Conservation (phyloP, 2,113 vertebrate species). For the Coptodon rendalli region DNA sequence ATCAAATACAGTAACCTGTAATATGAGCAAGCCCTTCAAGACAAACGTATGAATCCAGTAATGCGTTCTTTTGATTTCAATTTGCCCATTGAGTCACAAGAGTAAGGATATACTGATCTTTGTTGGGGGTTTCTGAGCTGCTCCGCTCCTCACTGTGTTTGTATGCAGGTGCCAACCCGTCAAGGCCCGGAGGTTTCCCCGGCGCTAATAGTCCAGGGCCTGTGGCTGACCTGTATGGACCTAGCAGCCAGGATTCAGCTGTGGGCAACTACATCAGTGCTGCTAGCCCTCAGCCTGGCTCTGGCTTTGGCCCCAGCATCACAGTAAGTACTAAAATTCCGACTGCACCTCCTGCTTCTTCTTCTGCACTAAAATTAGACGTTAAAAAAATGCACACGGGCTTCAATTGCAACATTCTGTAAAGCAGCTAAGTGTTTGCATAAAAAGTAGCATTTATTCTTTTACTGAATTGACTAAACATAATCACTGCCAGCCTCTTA, state of each 20-base stretch:
- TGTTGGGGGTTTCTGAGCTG: conserved; percentile 44
- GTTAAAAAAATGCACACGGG: background rate
- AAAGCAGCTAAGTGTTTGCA: background rate
- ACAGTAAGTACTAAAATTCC: conserved; percentile 81
- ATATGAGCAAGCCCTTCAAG: background rate
- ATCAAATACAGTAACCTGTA: background rate
- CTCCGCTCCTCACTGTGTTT: conserved; percentile 76
- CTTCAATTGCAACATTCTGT: background rate
- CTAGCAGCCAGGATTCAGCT: conserved; percentile 94
- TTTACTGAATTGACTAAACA: background rate
- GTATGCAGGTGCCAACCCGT: conserved; percentile 90
- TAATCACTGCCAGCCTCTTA: background rate
- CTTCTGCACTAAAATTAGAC: conserved; percentile 17
- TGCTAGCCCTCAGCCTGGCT: conserved; percentile 96
- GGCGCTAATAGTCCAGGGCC: conserved; percentile 97
- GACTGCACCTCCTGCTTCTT: background rate
- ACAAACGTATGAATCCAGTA: conserved; percentile 54
- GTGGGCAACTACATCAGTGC: conserved; percentile 99
- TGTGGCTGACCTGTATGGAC: conserved; percentile 92
- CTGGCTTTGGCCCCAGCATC: conserved; percentile 94
- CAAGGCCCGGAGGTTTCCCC: conserved; percentile 92
- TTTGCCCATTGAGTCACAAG: background rate
- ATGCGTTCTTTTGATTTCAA: conserved; percentile 44
- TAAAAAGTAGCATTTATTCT: background rate
- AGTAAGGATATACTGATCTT: background rate